Base-by-base conservation (phyloP, 2,113 vertebrate species). In the Mormyrus lacerda region DNA sequence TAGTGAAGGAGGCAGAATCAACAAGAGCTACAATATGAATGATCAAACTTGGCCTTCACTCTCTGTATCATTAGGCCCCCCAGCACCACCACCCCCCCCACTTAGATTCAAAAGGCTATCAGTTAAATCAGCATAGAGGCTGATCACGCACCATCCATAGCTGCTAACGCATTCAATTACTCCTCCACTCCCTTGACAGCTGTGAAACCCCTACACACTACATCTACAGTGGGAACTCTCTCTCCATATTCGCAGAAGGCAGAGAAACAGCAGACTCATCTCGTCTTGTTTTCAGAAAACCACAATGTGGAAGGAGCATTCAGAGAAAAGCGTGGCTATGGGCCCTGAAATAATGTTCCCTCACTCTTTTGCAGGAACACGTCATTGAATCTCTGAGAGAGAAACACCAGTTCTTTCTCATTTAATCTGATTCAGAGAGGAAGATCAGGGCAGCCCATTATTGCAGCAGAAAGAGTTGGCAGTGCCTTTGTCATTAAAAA, bases 331-430 rank as follows among this genome's bases (percentile, higher is more conserved):
- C 61, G 48, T 35, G 42, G 39, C 79, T 89, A 53, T 39, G 69
- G 31, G 44, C 69, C 47, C 88, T 79, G 9, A 19, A 89, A 89
- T 83, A 42, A 35, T 58, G 76, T 65, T 58, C 17, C 53, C 61
- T 42, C 11, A 79, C 51, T 51, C 83, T n/a, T 45, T 82, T 85
- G 79, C 24, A 51, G 76, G 35, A 85, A 89, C 88, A 61, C 50
- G 5, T 55, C 85, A 87, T 87, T 55, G 53, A 87, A 19, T 24
- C 89, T 91, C 93, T 91, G 88, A 89, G 87, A 88, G 35, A 79
- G 35, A 87, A 91, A 89, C 89, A 91, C 17, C 76, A 45, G 27
- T 89, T 89, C 90, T 91, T 85, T 92, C 79, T 85, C 19, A 82
- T 87, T 89, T 50, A 89, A 83, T 88, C 90, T 91, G 1, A 90